These are phyloP conservation scores for Leptosomus discolor DNA, from an alignment of 2,113 vertebrate species.

Conservation along the genomic window DNA sequence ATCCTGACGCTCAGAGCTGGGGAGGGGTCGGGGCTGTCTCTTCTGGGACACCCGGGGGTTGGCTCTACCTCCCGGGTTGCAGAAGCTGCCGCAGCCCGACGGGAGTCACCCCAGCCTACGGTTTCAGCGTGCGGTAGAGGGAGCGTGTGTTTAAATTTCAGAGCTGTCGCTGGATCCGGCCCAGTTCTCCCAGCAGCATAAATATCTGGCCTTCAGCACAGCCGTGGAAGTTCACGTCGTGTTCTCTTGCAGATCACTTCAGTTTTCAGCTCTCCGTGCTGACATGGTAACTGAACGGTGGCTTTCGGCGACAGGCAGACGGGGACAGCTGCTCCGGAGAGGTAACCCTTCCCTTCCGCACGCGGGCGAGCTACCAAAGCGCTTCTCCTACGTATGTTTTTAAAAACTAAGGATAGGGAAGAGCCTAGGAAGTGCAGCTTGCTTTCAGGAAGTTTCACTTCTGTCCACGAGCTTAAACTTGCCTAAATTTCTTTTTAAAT, in stretches of 20 bases:
- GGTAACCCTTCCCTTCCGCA: conserved; percentile 54
- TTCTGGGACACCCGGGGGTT: neutral
- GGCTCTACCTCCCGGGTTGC: neutral
- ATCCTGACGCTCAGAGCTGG: neutral
- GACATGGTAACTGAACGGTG: conserved; percentile 37
- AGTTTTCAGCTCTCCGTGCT: neutral
- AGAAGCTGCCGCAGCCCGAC: neutral
- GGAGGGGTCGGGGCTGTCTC: too few species aligned
- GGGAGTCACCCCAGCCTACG: neutral
- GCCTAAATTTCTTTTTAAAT: neutral
- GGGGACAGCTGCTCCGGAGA: conserved; percentile 50
- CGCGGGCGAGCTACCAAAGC: accelerated
- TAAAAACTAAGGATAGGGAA: neutral
- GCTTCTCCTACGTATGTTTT: accelerated
- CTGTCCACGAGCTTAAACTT: neutral
- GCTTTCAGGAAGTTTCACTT: neutral
- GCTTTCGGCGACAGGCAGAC: conserved; percentile 7
- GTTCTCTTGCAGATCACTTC: conserved; percentile 44
- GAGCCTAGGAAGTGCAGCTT: neutral
- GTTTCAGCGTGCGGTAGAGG: neutral
- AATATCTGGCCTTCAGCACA: conserved; percentile 46
- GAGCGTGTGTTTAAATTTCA: conserved; percentile 41
- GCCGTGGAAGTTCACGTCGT: neutral
- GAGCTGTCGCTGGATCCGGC: conserved; percentile 13
- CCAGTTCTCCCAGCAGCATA: neutral